These are phyloP conservation scores for Trissoscelio sp. DNA, from an alignment of 2,888 invertebrate species.

Conservation along the genomic window DNA sequence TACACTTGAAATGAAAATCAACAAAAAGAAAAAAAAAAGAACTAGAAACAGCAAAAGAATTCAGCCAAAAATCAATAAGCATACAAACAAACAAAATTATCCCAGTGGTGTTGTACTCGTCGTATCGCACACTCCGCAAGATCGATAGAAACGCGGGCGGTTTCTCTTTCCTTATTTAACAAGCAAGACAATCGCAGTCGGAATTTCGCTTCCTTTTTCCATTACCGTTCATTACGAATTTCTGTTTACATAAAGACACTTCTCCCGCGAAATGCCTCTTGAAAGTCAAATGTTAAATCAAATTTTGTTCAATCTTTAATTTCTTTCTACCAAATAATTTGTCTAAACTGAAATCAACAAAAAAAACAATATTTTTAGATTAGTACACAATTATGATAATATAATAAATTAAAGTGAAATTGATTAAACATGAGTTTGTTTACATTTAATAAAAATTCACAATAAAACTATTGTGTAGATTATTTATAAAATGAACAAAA, in stretches of 20 bases:
- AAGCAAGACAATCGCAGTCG: conserved; percentile 31
- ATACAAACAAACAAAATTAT: conserved; percentile 34
- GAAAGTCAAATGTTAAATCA: too few relatives aligned
- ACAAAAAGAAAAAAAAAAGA: too few relatives aligned
- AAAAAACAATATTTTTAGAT: too few relatives aligned
- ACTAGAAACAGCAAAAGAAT: background rate
- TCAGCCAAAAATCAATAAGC: conserved; percentile 3
- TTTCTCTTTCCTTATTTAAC: conserved; percentile 59
- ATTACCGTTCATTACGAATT: conserved; percentile 16
- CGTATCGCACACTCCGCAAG: conserved; percentile 36
- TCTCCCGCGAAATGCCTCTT: background rate
- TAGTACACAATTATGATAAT: too few relatives aligned
- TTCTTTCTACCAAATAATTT: too few relatives aligned
- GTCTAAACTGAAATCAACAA: too few relatives aligned
- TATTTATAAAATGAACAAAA: too few relatives aligned
- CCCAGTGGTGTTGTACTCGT: conserved; percentile 32
- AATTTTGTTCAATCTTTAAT: too few relatives aligned
- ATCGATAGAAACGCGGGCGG: conserved; percentile 65
- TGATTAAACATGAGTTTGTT: too few relatives aligned
- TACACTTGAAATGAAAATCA: background rate
- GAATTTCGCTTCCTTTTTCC: conserved; percentile 21
- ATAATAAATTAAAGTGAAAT: too few relatives aligned
- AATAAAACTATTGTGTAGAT: too few relatives aligned
- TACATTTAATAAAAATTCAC: too few relatives aligned
- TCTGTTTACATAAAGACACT: conserved; percentile 24